Evolutionary conservation across 2,888 invertebrate species (phyloP), one percentile per base, ranked within the genome.

Genomic region (Ditula angustiorana): DNA sequence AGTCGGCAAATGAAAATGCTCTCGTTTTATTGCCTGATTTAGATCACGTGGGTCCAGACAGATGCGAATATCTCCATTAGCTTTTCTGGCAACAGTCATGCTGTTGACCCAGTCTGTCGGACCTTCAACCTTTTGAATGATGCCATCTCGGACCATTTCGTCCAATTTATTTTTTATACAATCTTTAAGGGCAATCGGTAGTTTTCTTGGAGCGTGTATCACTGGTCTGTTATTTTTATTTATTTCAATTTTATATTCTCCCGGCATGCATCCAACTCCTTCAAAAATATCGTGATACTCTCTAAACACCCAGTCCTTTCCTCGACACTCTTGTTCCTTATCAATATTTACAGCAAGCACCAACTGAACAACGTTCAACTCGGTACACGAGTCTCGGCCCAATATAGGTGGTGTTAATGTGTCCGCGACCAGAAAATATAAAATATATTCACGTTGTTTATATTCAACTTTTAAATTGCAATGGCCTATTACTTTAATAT

Each of bases 41-140:
- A 68, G 47, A 13, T 64, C 64, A n/a, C 56, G 60, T 4, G 70
- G 68, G 44, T 70, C 70, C 16, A 70, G 44, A 41, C 70, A 70
- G 8, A 55, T 37, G 10, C 53, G 23, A 16, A 37, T 23, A 7
- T 53, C 52, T n/a, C 37, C 53, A n/a, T 55, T 37, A 8, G 37
- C n/a, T n/a, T n/a, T n/a, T n/a, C n/a, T n/a, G n/a, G n/a, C n/a
- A n/a, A n/a, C n/a, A n/a, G n/a, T n/a, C n/a, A n/a, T n/a, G n/a
- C n/a, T n/a, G n/a, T n/a, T n/a, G n/a, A n/a, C n/a, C n/a, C n/a
- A n/a, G n/a, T n/a, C n/a, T n/a, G n/a, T n/a, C n/a, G n/a, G n/a
- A n/a, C n/a, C n/a, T n/a, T n/a, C n/a, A n/a, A n/a, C 68, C 16
- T 61, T 63, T 24, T 7, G 52, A 28, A 69, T 69, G 10, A 69